A percentile compares a stretch with the other conserved stretches of the same genome.
phyloP scores from a whole-genome alignment of 2,113 vertebrate species.

The Amphiprion ocellaris region DNA sequence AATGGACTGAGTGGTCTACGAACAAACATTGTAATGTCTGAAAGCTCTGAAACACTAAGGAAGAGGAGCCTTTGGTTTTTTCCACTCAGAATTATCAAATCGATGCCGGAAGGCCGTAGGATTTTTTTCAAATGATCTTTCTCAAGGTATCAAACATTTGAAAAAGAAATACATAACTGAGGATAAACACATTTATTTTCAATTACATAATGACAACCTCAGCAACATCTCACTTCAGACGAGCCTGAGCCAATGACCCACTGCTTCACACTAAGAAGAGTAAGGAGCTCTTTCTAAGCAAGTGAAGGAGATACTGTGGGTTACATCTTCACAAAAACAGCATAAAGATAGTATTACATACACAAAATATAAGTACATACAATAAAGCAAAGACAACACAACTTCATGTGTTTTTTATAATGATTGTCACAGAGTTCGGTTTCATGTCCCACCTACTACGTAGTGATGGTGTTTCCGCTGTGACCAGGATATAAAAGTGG shows the following conservation, averaged over 20 bases:
- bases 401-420: constrained; percentile 16
- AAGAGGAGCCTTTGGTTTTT: no score
- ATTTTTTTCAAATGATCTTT: neutral
- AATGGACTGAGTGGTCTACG: no score
- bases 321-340: constrained; percentile 45
- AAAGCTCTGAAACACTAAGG: neutral
- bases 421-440: constrained; percentile 64
- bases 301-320: constrained; percentile 13
- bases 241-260: neutral
- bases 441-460: constrained; percentile 12
- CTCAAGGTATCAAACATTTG: no score
- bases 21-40: no score
- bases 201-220: constrained; percentile 49
- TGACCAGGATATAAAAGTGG: constrained; percentile 21
- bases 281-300: constrained; percentile 14
- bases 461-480: constrained; percentile 15
- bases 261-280: constrained; percentile 9
- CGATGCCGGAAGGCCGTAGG: no score
- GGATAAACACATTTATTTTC: constrained; percentile 68
- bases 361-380: constrained; percentile 40
- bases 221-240: constrained; percentile 22
- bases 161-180: neutral
- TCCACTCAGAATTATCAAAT: no score
- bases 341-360: constrained; percentile 21
- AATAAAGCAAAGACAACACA: constrained; percentile 43